Evolutionary conservation across 1,140 invertebrate species (phyloP).

Genomic region (Planococcus citri): DNA sequence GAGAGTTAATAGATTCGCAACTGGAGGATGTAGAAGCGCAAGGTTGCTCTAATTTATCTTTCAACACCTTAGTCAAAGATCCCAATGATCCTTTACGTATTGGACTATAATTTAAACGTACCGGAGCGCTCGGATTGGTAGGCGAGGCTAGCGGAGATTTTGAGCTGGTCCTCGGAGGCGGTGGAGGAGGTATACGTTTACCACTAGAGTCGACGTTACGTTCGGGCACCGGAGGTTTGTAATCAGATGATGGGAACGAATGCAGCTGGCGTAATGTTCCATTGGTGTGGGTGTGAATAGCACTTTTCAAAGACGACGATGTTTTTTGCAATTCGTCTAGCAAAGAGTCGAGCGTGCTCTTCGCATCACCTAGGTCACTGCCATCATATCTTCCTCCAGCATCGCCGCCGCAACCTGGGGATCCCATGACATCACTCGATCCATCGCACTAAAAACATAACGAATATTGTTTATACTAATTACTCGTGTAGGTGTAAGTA

Average conservation of each 20-base stretch:
- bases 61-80: conserved; percentile 23
- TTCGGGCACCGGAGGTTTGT: conserved; percentile 63
- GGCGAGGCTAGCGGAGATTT: conserved; percentile 68
- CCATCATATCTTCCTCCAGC: conserved; percentile 49
- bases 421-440: conserved; percentile 49
- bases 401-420: conserved; percentile 45
- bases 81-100: conserved; percentile 25
- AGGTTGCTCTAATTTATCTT: neutral
- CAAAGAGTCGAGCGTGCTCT: conserved; percentile 91
- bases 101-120: conserved; percentile 28
- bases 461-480: too few relatives aligned
- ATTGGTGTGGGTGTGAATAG: conserved; percentile 31
- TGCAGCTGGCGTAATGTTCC: conserved; percentile 52
- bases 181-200: conserved; percentile 69
- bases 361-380: conserved; percentile 47
- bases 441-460: conserved; percentile 38
- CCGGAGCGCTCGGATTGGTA: conserved; percentile 36
- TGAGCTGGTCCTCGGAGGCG: conserved; percentile 67
- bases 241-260: conserved; percentile 48
- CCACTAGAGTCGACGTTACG: conserved; percentile 52
- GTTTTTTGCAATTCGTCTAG: conserved; percentile 75
- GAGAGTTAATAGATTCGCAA: conserved; percentile 64
- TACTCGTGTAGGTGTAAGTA: too few relatives aligned
- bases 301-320: neutral
- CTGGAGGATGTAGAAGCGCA: conserved; percentile 45